Percentiles rank a stretch among this genome's conserved stretches.
These are phyloP conservation scores for Hystrix cristata DNA, from an alignment of 2,113 vertebrate species.

Conservation along the genomic window DNA sequence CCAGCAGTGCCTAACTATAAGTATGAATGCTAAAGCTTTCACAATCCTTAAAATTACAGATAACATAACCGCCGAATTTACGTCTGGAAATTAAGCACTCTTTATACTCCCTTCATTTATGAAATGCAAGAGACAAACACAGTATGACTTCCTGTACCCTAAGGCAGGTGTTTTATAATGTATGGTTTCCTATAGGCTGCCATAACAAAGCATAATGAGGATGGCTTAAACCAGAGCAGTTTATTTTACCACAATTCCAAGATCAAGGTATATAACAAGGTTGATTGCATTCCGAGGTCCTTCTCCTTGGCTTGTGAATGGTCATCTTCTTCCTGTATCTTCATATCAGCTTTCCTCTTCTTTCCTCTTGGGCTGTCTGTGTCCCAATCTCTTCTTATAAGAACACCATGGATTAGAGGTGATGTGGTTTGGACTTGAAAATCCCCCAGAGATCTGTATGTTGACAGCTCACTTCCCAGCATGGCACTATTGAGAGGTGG, in stretches of 20 bases:
- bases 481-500: not conserved
- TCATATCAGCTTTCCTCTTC: not conserved
- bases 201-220: not conserved
- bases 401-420: not conserved
- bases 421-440: not conserved
- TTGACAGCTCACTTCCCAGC: not conserved
- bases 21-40: not conserved
- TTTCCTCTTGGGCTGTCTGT: not conserved
- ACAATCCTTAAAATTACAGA: not conserved
- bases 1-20: not conserved
- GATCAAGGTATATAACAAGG: not conserved
- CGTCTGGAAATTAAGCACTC: not conserved
- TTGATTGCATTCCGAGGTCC: not conserved
- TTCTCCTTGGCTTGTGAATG: not conserved
- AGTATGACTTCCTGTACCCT: not conserved
- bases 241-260: not conserved
- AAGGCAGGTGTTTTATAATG: not conserved
- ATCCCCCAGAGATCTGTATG: too few species aligned
- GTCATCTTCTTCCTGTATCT: not conserved
- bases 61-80: not conserved
- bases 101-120: not conserved
- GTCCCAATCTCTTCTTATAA: constrained; percentile 17
- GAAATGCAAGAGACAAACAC: not conserved
- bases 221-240: not conserved
- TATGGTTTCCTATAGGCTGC: not conserved